Base-by-base conservation (phyloP, 2,797 vertebrate genomes). In the Crenichthys baileyi region DNA sequence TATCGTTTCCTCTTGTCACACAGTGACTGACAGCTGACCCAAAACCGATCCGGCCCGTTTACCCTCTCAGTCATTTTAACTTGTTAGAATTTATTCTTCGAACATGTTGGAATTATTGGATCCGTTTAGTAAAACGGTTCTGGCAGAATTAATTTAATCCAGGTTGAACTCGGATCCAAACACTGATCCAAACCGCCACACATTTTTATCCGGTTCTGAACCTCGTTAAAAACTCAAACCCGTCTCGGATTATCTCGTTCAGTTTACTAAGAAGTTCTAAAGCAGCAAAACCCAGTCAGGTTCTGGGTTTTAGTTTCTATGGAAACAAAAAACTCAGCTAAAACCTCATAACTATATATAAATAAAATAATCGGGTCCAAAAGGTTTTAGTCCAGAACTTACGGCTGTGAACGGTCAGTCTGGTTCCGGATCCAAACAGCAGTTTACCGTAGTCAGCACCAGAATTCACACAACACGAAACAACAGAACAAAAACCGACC, bases 381-480 rank as follows among this genome's bases (percentile, higher is more conserved):
- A 53, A 5, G 29, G 20, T 24, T 24, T 3, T 12, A 46, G n/a
- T 75, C 5, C n/a, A 67, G 13, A 79, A 87, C 85, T 87, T 6
- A 87, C 80, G 1, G 67, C n/a, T 85, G 5, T 77, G 48, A 8
- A 85, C 60, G 0, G 15, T 56, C 63, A 85, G 73, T 8, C 58
- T 41, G 80, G 31, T 68, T 46, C 86, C 86, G 0, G 86, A 51
- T 77, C 80, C 86, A 63, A 87, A 85, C 76, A 80, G 0, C 73
- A 87, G 65, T 63, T 80, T 83, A 15, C 75, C 73, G 0, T 48
- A 71, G 6, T 20, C 0, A 0, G 0, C 0, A 0, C 85, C 85
- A 79, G 73, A 0, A 1, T 4, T 80, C 85, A 58, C 83, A 85
- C 86, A 9, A 0, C 8, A 15, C 68, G 8, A 83, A 39, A 1